A percentile compares a stretch with the other conserved stretches of the same genome.
Evolutionary conservation across 2,797 vertebrate genomes (phyloP).

Genomic region (Harpagifer antarcticus): DNA sequence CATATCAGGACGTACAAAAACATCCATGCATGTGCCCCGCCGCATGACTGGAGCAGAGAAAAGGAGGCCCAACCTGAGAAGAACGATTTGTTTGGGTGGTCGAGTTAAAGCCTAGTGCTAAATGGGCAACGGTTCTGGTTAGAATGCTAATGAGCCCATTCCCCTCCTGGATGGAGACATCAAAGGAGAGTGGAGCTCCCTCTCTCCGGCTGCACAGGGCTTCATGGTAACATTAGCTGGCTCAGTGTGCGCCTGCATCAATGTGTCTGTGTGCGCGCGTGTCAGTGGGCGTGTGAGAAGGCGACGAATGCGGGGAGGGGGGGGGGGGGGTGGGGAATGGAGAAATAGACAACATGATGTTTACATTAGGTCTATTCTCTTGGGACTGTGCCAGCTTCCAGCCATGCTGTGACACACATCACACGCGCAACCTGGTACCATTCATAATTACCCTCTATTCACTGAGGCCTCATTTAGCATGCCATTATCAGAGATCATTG

Average conservation of each 20-base stretch:
- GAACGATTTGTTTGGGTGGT: conserved; percentile 82
- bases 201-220: conserved; percentile 56
- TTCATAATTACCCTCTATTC: conserved; percentile 80
- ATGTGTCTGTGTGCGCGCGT: conserved; percentile 24
- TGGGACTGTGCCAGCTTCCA: conserved; percentile 68
- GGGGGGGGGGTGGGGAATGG: no score
- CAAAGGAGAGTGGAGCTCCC: conserved; percentile 71
- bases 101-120: conserved; percentile 76
- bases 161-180: conserved; percentile 78
- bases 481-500: conserved; percentile 83
- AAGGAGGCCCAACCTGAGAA: conserved; percentile 55
- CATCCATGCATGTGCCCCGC: conserved; percentile 42
- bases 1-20: conserved; percentile 44
- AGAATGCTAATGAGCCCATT: conserved; percentile 81
- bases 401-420: conserved; percentile 77
- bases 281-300: conserved; percentile 11
- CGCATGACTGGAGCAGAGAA: conserved; percentile 55
- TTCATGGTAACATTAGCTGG: conserved; percentile 69
- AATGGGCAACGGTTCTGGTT: conserved; percentile 76
- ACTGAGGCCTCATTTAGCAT: conserved; percentile 75
- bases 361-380: conserved; percentile 74
- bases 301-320: conserved; percentile 26
- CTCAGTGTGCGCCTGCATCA: conserved; percentile 40
- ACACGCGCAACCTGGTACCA: conserved; percentile 70
- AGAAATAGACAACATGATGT: conserved; percentile 65